phyloP scores from a whole-genome alignment of 2,888 invertebrate species.

The Branchellion lobata region DNA sequence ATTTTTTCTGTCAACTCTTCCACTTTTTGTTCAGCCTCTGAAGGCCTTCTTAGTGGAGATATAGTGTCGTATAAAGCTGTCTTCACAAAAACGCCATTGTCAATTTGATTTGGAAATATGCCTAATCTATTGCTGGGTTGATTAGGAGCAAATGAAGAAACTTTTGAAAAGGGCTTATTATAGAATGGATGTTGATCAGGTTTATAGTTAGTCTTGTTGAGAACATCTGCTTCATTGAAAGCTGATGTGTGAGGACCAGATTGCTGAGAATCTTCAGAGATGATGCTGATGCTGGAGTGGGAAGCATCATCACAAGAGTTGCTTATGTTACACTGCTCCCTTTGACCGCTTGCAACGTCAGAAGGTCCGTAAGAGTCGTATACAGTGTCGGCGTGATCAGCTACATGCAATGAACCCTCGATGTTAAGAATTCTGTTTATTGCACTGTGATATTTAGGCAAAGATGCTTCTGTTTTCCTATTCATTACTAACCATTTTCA shows the following conservation, averaged over 20 bases:
- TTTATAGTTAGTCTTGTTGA: background rate
- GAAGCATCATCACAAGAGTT: slow-evolving; percentile 48
- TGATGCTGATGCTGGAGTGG: slow-evolving; percentile 61
- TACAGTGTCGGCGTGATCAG: background rate
- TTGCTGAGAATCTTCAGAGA: slow-evolving; percentile 64
- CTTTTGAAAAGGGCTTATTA: background rate
- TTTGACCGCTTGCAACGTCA: background rate
- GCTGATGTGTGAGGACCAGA: slow-evolving; percentile 59
- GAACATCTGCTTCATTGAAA: background rate
- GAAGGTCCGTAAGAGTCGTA: background rate
- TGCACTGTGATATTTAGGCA: background rate
- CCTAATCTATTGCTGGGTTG: background rate
- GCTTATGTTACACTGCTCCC: background rate
- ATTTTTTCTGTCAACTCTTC: slow-evolving; percentile 86
- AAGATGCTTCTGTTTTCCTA: background rate
- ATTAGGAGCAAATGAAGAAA: background rate
- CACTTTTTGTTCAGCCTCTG: slow-evolving; percentile 88
- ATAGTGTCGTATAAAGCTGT: background rate
- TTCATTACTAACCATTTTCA: background rate
- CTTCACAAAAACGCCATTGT: background rate
- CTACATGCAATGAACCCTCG: background rate
- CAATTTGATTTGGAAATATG: background rate
- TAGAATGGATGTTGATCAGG: background rate
- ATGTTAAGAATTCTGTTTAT: background rate
- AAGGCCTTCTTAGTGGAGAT: slow-evolving; percentile 57